Base-by-base conservation (phyloP, 2,888 invertebrate species). In the Tipula lateralis region DNA sequence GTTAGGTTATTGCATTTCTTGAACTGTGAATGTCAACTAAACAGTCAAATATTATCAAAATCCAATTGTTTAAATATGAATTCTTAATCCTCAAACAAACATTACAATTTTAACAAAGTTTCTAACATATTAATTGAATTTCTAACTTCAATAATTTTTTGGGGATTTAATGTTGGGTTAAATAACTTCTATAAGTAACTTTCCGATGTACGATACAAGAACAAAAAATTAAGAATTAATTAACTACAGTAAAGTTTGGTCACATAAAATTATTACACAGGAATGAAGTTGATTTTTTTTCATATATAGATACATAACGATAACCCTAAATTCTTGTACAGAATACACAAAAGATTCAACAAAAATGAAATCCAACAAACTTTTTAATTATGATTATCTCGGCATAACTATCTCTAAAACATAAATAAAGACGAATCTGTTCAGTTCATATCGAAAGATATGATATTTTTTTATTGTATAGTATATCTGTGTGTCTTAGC, bases 171-270 rank as follows among this genome's bases (percentile, higher is more conserved):
- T 66, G 66, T 24, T 66, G 66, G 24, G 66, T 66, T 66, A 66
- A 66, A 66, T 9, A 66, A 24, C 24, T 24, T 66, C 66, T n/a
- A n/a, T 66, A 7, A 66, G 24, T 24, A 12, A 66, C 24, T 66
- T 66, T 66, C n/a, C 19, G 24, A 66, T 66, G 9, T 44, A 66
- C n/a, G 66, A 66, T 66, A 66, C 66, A 66, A 66, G 4, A 66
- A 66, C 6, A 24, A 50, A 66, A 66, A 24, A 19, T 66, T 24
- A 66, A 66, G 66, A 66, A 66, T 66, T 66, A 66, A 66, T 66
- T 66, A 66, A 66, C 66, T 66, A 66, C 24, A 66, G 66, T 66
- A 66, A 66, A 66, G 24, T 66, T 66, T 66, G 66, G 66, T 66
- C 66, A 66, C 66, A 66, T 66, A 66, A 24, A 66, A 66, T 66